Conservation (phyloP, 2,888 invertebrate genomes). For the Cepaea hortensis region DNA sequence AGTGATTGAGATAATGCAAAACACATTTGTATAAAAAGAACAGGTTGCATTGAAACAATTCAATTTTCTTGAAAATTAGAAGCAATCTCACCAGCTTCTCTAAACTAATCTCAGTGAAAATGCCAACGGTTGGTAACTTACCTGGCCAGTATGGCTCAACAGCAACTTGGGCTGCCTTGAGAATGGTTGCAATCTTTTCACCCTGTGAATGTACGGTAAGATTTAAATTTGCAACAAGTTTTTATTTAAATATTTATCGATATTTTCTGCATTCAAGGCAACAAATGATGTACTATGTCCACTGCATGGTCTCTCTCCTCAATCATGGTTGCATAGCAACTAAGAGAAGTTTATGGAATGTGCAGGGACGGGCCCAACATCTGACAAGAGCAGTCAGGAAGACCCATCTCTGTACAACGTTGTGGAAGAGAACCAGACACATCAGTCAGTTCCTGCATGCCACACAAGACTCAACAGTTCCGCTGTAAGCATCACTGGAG, state of each 20-base stretch:
- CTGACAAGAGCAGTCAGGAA: slow-evolving; percentile 36
- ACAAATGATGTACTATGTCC: not conserved
- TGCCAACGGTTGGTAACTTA: slow-evolving; percentile 51
- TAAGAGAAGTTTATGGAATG: slow-evolving; percentile 45
- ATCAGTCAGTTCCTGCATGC: slow-evolving; percentile 34
- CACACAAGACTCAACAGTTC: slow-evolving; percentile 26
- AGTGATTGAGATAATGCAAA: too few relatives aligned
- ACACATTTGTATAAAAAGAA: too few relatives aligned
- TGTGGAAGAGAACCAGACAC: slow-evolving; percentile 47
- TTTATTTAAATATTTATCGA: too few relatives aligned
- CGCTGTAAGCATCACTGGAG: not conserved
- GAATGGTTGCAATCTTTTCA: slow-evolving; percentile 96
- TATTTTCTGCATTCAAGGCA: too few relatives aligned
- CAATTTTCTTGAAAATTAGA: too few relatives aligned
- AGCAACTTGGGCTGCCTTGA: slow-evolving; percentile 96
- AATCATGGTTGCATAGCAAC: slow-evolving; percentile 41
- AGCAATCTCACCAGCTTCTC: too few relatives aligned
- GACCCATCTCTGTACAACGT: slow-evolving; percentile 39
- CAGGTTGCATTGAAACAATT: too few relatives aligned
- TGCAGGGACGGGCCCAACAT: slow-evolving; percentile 40
- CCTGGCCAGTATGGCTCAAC: slow-evolving; percentile 99
- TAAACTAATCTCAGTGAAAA: too few relatives aligned
- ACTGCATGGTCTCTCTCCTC: slow-evolving; percentile 47
- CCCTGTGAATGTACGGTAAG: slow-evolving; percentile 77
- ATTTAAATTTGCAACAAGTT: too few relatives aligned